Percentiles rank a stretch among this genome's conserved stretches.
Evolutionary conservation across 2,797 vertebrate genomes (phyloP).

Genomic region (Ctenochaetus hawaiiensis): DNA sequence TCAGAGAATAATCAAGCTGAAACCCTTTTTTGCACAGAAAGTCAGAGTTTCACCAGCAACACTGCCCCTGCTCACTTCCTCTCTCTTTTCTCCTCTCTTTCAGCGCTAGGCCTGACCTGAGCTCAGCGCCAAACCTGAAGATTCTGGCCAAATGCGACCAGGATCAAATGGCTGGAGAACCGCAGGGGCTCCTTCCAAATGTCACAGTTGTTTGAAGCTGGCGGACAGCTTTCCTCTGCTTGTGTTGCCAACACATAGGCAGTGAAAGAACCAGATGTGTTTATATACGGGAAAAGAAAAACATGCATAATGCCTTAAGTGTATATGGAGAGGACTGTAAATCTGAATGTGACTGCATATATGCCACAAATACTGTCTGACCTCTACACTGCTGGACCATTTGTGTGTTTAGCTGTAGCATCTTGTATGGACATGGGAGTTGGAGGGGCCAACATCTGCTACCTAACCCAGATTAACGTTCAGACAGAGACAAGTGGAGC

Average conservation of each 20-base stretch:
- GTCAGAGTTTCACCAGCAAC: slow-evolving; percentile 50
- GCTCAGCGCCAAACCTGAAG: slow-evolving; percentile 74
- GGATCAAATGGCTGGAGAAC: slow-evolving; percentile 82
- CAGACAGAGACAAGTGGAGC: slow-evolving; percentile 66
- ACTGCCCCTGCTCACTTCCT: slow-evolving; percentile 46
- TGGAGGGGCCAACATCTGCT: slow-evolving; percentile 70
- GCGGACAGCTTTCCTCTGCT: slow-evolving; percentile 65
- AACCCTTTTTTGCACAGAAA: slow-evolving; percentile 34
- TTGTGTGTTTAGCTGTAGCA: slow-evolving; percentile 50
- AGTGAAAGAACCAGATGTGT: slow-evolving; percentile 71
- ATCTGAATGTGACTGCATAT: slow-evolving; percentile 35
- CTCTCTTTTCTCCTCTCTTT: slow-evolving; percentile 62
- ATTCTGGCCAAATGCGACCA: slow-evolving; percentile 78
- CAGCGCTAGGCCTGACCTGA: slow-evolving; percentile 65
- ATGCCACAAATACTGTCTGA: slow-evolving; percentile 28
- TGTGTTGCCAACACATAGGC: slow-evolving; percentile 69
- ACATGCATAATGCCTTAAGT: slow-evolving; percentile 32
- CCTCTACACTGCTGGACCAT: slow-evolving; percentile 27
- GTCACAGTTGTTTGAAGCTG: slow-evolving; percentile 85
- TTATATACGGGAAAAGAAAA: slow-evolving; percentile 54
- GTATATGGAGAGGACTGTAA: slow-evolving; percentile 25
- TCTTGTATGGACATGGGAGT: slow-evolving; percentile 54
- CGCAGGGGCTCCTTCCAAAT: slow-evolving; percentile 83
- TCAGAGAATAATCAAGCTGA: slow-evolving; percentile 23
- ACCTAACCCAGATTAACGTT: slow-evolving; percentile 73